These are phyloP conservation scores for Epizoanthus fatuus DNA, from an alignment of 92 coral and sea anemone species.

Conservation along the genomic window DNA sequence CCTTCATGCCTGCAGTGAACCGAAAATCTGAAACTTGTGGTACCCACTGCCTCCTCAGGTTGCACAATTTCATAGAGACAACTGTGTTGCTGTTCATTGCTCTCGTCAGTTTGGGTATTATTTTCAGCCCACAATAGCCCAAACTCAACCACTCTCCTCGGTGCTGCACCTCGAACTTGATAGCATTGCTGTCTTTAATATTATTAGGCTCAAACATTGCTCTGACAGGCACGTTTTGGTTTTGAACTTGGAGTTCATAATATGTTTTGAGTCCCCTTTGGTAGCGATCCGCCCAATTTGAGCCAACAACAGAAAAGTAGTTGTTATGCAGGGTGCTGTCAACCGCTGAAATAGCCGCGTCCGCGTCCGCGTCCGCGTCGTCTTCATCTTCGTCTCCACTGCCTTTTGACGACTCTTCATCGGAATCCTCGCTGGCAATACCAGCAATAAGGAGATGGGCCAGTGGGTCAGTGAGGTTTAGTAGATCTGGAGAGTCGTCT, in stretches of 20 bases:
- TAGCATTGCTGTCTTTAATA: slow-evolving; percentile 29
- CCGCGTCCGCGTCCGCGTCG: too few species aligned
- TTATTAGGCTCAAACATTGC: not conserved
- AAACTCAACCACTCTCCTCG: slow-evolving; percentile 56
- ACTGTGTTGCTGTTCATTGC: slow-evolving; percentile 39
- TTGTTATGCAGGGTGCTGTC: not conserved
- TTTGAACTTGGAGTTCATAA: not conserved
- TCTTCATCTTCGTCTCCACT: too few species aligned
- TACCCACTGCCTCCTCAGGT: slow-evolving; percentile 52
- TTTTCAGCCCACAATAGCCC: slow-evolving; percentile 67
- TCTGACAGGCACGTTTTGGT: slow-evolving; percentile 19
- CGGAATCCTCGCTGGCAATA: too few species aligned
- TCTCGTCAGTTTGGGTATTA: slow-evolving; percentile 64
- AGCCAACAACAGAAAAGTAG: slow-evolving; percentile 57
- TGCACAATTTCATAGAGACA: slow-evolving; percentile 5
- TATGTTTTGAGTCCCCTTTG: too few species aligned
- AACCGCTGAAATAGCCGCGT: too few species aligned
- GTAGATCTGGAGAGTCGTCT: too few species aligned
- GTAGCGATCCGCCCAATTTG: slow-evolving; percentile 54
- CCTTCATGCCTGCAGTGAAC: slow-evolving; percentile 42
- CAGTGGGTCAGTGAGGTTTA: too few species aligned
- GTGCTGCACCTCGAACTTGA: slow-evolving; percentile 60
- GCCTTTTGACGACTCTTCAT: too few species aligned
- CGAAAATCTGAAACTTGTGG: slow-evolving; percentile 43
- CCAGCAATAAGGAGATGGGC: too few species aligned